Conservation (phyloP, 2,797 vertebrate species). For the Clarias laeviceps region DNA sequence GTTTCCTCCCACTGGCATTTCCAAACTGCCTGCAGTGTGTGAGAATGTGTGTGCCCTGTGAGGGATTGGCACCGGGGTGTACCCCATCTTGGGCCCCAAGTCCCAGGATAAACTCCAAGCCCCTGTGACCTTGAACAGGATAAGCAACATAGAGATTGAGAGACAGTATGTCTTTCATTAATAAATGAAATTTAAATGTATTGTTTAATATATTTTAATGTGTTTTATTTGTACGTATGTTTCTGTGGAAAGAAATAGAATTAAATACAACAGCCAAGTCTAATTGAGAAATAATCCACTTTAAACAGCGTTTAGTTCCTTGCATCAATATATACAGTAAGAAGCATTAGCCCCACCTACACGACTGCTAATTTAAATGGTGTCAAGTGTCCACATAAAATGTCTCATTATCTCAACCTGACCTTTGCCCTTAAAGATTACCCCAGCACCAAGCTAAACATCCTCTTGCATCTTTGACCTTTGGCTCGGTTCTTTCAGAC, state of each 20-base stretch:
- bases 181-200: too few species aligned
- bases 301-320: background rate
- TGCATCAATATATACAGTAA: background rate
- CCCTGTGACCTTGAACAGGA: too few species aligned
- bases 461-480: slow-evolving; percentile 23
- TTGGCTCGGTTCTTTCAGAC: slow-evolving; percentile 28
- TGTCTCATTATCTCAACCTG: slow-evolving; percentile 2
- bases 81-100: too few species aligned
- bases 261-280: background rate
- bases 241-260: background rate
- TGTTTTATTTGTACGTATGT: background rate
- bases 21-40: too few species aligned
- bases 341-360: background rate
- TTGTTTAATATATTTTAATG: too few species aligned
- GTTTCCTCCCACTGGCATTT: too few species aligned
- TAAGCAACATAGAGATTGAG: too few species aligned
- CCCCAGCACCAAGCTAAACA: background rate
- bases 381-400: slow-evolving; percentile 11
- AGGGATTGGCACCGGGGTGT: too few species aligned
- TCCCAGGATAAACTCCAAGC: too few species aligned
- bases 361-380: background rate
- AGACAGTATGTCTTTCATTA: too few species aligned
- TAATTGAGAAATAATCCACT: background rate
- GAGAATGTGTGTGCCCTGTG: too few species aligned
- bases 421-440: slow-evolving; percentile 33